phyloP scores from a whole-genome alignment of 2,888 invertebrate genomes.

The Leptarthrus brevirostris region DNA sequence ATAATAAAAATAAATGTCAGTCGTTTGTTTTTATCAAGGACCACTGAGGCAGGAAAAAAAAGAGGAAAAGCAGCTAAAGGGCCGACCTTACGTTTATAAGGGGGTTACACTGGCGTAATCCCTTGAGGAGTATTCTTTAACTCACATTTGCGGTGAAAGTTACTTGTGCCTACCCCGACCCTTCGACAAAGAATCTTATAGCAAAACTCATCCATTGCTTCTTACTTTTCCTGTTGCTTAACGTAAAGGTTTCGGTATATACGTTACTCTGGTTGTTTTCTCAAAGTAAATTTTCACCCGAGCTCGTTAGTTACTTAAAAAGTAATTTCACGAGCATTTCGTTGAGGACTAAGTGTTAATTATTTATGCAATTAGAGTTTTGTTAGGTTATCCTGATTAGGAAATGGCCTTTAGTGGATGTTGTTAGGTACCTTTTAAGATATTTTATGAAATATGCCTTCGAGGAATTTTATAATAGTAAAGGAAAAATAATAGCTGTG shows the following conservation, averaged over 20 bases:
- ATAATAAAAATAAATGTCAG: slow-evolving; percentile 68
- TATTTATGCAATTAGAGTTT: slow-evolving; percentile 55
- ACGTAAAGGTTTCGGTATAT: no score
- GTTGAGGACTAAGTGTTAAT: slow-evolving; percentile 58
- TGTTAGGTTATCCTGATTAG: slow-evolving; percentile 7
- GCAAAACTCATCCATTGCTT: slow-evolving; percentile 23
- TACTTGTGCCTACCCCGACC: background rate
- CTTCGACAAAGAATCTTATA: background rate
- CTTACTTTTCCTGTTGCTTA: slow-evolving; percentile 50
- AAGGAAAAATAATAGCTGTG: no score
- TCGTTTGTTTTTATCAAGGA: slow-evolving; percentile 67
- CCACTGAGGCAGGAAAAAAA: slow-evolving; percentile 49
- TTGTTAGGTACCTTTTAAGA: background rate
- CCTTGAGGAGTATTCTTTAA: slow-evolving; percentile 51
- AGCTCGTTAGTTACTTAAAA: slow-evolving; percentile 58
- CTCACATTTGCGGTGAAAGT: slow-evolving; percentile 13
- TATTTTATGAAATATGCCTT: no score
- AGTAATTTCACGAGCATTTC: slow-evolving; percentile 58
- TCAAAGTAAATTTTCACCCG: slow-evolving; percentile 42
- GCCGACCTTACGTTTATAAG: slow-evolving; percentile 20
- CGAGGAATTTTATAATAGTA: no score
- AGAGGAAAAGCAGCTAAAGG: background rate
- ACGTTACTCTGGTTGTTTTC: background rate
- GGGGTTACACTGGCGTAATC: slow-evolving; percentile 48
- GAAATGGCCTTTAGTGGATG: background rate